These are phyloP conservation scores for Saimiri boliviensis DNA, from an alignment of 2,113 vertebrate genomes.

Conservation along the genomic window DNA sequence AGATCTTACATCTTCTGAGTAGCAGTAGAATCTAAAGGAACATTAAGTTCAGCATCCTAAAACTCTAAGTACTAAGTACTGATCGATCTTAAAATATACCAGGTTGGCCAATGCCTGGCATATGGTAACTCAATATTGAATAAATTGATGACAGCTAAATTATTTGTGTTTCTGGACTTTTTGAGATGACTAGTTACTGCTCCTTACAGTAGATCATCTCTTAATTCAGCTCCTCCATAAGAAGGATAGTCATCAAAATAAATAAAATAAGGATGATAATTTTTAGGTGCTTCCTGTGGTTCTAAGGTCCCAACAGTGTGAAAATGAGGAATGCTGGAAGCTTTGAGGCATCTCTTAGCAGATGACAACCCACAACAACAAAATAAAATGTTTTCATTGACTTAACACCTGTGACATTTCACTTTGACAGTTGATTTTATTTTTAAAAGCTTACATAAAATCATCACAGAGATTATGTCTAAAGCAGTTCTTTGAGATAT, in stretches of 20 bases:
- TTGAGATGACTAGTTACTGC: background rate
- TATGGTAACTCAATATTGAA: background rate
- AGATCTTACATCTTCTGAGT: background rate
- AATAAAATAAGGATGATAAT: background rate
- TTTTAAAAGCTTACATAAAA: slow-evolving; percentile 56
- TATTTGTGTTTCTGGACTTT: background rate
- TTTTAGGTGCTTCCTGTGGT: background rate
- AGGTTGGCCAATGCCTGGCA: background rate
- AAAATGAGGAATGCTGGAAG: background rate
- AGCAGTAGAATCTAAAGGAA: background rate
- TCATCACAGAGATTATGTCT: slow-evolving; percentile 37
- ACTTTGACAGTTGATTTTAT: slow-evolving; percentile 34
- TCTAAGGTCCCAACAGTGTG: background rate
- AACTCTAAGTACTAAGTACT: background rate
- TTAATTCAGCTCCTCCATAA: background rate
- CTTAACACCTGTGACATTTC: slow-evolving; percentile 27
- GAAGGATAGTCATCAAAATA: background rate
- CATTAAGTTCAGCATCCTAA: background rate
- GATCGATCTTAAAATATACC: slow-evolving; percentile 11
- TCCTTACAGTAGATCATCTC: background rate
- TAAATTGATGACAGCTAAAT: background rate
- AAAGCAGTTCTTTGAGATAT: background rate
- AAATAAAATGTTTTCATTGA: slow-evolving; percentile 20
- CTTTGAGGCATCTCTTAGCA: background rate
- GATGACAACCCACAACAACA: background rate